phyloP scores from a whole-genome alignment of 2,888 invertebrate species.

The Leptopilina myrica region DNA sequence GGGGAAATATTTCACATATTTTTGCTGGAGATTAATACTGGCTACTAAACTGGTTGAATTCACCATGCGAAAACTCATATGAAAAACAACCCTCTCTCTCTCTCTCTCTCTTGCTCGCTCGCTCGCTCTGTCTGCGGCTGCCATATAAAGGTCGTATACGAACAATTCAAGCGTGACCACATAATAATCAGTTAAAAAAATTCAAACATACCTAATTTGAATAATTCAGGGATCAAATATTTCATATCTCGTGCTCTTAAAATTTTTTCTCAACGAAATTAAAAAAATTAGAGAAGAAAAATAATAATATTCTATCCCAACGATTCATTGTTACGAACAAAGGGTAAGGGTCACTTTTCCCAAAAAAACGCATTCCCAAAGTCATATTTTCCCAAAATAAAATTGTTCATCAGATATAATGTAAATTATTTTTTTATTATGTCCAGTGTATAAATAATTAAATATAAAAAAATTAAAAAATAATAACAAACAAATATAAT shows the following conservation, averaged over 20 bases:
- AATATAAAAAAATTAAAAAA: too few relatives aligned
- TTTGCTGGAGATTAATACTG: slow-evolving; percentile 65
- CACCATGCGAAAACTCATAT: slow-evolving; percentile 60
- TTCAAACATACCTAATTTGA: slow-evolving; percentile 1
- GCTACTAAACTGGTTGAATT: slow-evolving; percentile 14
- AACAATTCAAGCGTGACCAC: neutral
- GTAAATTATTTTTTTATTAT: too few relatives aligned
- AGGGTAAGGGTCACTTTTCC: too few relatives aligned
- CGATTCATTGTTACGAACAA: too few relatives aligned
- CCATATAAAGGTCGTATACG: slow-evolving; percentile 12
- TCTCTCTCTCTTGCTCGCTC: neutral
- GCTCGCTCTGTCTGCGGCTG: neutral
- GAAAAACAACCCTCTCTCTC: slow-evolving; percentile 58
- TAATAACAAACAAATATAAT: too few relatives aligned
- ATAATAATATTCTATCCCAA: neutral
- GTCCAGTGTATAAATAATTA: too few relatives aligned
- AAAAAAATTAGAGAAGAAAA: neutral
- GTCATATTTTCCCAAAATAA: too few relatives aligned
- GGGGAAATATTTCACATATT: slow-evolving; percentile 65
- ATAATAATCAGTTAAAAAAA: slow-evolving; percentile 4
- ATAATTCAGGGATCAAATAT: neutral
- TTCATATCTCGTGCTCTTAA: slow-evolving; percentile 3
- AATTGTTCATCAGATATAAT: too few relatives aligned
- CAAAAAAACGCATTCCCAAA: too few relatives aligned
- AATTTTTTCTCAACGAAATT: neutral